These are phyloP conservation scores for Oryzias javanicus DNA, from an alignment of 2,113 vertebrate genomes.

Conservation along the genomic window DNA sequence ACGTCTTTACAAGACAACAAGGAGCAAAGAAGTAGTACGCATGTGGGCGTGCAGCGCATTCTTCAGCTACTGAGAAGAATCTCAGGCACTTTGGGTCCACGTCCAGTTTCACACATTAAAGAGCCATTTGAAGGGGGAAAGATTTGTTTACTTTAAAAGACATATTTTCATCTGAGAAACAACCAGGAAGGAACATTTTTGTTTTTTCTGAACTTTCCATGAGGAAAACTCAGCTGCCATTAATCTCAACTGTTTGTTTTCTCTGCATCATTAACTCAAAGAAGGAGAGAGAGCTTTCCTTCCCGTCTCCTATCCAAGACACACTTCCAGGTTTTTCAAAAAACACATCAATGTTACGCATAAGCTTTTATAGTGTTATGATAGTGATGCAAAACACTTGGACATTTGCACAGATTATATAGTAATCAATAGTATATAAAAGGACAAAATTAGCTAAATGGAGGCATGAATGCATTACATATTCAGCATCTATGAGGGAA, in stretches of 20 bases:
- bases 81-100: constrained; percentile 30
- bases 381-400: no score
- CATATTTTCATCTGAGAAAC: neutral
- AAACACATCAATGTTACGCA: neutral
- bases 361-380: neutral
- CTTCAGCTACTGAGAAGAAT: constrained; percentile 46
- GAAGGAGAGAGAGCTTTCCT: constrained; percentile 27
- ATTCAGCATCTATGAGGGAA: no score
- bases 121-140: constrained; percentile 10
- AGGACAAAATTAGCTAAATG: no score
- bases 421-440: no score
- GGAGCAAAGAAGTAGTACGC: constrained; percentile 26
- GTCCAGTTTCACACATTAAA: constrained; percentile 31
- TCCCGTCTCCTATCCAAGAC: constrained; percentile 24
- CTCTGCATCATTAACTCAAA: constrained; percentile 13
- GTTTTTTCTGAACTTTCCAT: neutral
- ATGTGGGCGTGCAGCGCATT: constrained; percentile 53
- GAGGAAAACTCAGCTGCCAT: neutral
- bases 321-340: constrained; percentile 15
- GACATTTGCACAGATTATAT: no score
- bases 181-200: neutral
- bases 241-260: constrained; percentile 35
- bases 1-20: constrained; percentile 67
- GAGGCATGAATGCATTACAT: no score
- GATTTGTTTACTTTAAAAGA: constrained; percentile 2